Base-by-base conservation (phyloP, 2,113 vertebrate species). In the Typhlomys cinereus region DNA sequence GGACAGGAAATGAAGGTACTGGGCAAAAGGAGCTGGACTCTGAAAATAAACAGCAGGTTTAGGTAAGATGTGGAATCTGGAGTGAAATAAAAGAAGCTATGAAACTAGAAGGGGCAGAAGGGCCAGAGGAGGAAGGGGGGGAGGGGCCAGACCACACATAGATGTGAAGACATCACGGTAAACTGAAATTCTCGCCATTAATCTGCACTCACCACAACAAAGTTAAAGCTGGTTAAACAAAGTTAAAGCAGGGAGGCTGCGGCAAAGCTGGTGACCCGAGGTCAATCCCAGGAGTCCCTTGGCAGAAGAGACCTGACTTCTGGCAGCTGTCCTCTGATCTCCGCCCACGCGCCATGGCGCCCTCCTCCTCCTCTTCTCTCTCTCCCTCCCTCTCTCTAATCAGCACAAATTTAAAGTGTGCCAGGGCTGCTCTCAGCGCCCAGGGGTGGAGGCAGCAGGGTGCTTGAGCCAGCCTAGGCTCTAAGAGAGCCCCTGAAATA, bases 21-120 rank as follows among this genome's bases (percentile, higher is more conserved):
- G 62, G 36, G 21, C 2, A 18, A 57, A 7, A 82, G 74, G 50
- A 57, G 44, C 41, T 41, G 41, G 70, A 23, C 18, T n/a, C n/a
- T n/a, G n/a, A 15, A 1, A 2, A 39, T 54, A 50, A 36, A 34
- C 17, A 17, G 54, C 17, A 21, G 0, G 36, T 1, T 14, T n/a
- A 2, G 18, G 9, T 10, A 48, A 85, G n/a, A n/a, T n/a, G n/a
- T n/a, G n/a, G n/a, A n/a, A n/a, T n/a, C 3, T 17, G 13, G 17
- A 12, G 27, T 59, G 15, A 18, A 2, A 54, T 69, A 50, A 50
- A 50, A 44, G 59, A 64, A 41, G 39, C 12, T 62, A 57, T 39
- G 39, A 61, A 39, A 39, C 57, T 27, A n/a, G n/a, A n/a, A n/a
- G 17, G 54, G 54, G 59, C 3, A 2, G 13, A 39, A 6, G 0